Evolutionary conservation across 1,140 invertebrate species (phyloP).

Genomic region (Drosophila albomicans): DNA sequence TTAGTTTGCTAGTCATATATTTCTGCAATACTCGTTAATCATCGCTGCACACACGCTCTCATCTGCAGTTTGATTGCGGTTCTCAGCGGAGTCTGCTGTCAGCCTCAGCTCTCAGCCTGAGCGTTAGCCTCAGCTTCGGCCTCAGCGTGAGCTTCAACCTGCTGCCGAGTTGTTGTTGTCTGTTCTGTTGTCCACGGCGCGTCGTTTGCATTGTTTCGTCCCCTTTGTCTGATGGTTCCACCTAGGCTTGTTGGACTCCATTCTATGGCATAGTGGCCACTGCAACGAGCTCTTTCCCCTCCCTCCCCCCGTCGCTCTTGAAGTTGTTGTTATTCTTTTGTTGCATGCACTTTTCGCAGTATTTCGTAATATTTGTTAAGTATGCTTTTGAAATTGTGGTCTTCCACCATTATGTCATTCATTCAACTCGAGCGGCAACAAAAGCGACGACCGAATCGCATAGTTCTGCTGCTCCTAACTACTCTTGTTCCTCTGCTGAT

Average conservation of each 20-base stretch:
- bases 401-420: slow-evolving; percentile 82
- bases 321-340: slow-evolving; percentile 75
- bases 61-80: slow-evolving; percentile 6
- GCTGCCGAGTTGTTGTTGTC: slow-evolving; percentile 24
- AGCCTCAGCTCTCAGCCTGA: neutral
- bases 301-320: slow-evolving; percentile 29
- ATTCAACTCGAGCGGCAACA: slow-evolving; percentile 58
- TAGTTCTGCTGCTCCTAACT: slow-evolving; percentile 46
- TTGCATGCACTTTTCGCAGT: slow-evolving; percentile 79
- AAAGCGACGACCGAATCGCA: slow-evolving; percentile 56
- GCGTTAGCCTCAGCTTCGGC: slow-evolving; percentile 1
- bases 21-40: neutral
- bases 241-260: slow-evolving; percentile 49
- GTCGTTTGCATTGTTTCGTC: slow-evolving; percentile 71
- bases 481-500: slow-evolving; percentile 28
- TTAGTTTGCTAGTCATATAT: neutral
- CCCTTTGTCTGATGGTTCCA: slow-evolving; percentile 62
- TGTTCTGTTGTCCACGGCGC: slow-evolving; percentile 50
- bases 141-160: neutral
- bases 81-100: slow-evolving; percentile 1
- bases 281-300: neutral
- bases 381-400: slow-evolving; percentile 83
- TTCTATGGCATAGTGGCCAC: slow-evolving; percentile 54
- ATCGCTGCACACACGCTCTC: neutral
- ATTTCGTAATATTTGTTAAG: slow-evolving; percentile 83